These are phyloP conservation scores for Achlya flavicornis DNA, from an alignment of 2,888 invertebrate species.

Conservation along the genomic window DNA sequence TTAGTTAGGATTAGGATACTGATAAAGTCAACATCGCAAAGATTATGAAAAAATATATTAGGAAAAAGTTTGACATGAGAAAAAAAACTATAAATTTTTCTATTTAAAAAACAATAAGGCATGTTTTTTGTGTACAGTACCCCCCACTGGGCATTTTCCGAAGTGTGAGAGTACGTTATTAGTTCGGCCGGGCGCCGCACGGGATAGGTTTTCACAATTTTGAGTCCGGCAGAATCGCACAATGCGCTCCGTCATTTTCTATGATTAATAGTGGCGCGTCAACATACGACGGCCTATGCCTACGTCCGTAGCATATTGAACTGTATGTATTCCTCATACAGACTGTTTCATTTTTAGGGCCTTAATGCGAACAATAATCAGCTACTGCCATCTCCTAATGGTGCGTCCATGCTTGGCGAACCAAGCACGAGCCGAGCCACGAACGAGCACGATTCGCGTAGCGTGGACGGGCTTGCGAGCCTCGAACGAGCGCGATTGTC, in stretches of 20 bases:
- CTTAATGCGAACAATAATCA: background rate
- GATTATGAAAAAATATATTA: no score
- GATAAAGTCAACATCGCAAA: no score
- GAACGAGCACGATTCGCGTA: no score
- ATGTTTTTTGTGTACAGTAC: constrained; percentile 57
- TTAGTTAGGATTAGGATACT: no score
- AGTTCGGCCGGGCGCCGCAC: constrained; percentile 61
- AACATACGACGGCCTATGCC: constrained; percentile 30
- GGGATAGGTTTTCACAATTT: constrained; percentile 83
- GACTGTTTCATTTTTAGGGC: background rate
- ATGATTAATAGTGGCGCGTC: constrained; percentile 78
- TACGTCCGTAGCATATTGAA: constrained; percentile 14
- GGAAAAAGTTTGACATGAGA: no score
- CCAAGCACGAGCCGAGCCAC: no score
- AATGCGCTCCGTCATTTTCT: constrained; percentile 77
- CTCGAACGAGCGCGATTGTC: no score
- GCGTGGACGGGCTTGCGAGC: no score
- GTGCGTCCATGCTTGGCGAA: no score
- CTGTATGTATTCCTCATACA: background rate
- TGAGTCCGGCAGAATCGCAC: constrained; percentile 69
- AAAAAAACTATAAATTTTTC: background rate
- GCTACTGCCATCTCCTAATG: no score
- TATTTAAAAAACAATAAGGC: background rate
- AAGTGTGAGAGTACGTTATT: constrained; percentile 79
- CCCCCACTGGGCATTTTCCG: constrained; percentile 66